phyloP scores from a whole-genome alignment of 1,140 invertebrate species.

The Halyomorpha halys region DNA sequence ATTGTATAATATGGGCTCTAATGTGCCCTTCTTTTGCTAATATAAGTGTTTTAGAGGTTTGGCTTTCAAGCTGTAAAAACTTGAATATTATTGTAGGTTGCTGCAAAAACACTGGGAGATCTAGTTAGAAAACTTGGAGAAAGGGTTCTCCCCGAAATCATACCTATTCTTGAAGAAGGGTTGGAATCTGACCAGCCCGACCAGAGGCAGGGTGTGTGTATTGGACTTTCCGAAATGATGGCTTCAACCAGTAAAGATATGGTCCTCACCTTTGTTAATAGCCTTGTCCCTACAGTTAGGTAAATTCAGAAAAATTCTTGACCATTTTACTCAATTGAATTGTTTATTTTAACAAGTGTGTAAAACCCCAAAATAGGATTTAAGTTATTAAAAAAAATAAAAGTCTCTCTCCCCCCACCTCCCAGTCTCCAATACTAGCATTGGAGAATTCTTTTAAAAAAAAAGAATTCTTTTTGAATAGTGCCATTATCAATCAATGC shows the following conservation, averaged over 20 bases:
- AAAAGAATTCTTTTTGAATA: too few relatives aligned
- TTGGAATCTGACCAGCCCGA: constrained; percentile 82
- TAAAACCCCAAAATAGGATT: too few relatives aligned
- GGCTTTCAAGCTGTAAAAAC: too few relatives aligned
- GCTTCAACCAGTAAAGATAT: constrained; percentile 90
- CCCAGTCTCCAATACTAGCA: too few relatives aligned
- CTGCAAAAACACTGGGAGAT: constrained; percentile 91
- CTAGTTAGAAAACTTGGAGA: constrained; percentile 95
- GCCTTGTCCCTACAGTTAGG: constrained; percentile 89
- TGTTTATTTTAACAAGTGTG: too few relatives aligned
- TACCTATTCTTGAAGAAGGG: constrained; percentile 91
- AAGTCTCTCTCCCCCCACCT: too few relatives aligned
- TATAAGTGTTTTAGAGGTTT: too few relatives aligned
- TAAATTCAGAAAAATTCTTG: constrained; percentile 26
- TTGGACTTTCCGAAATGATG: constrained; percentile 97
- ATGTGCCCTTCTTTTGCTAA: too few relatives aligned
- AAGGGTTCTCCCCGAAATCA: constrained; percentile 92
- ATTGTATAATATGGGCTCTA: too few relatives aligned
- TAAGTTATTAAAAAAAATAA: too few relatives aligned
- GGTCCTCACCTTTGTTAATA: constrained; percentile 87
- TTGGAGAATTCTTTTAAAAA: too few relatives aligned
- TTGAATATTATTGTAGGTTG: constrained; percentile 47
- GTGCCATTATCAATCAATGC: too few relatives aligned
- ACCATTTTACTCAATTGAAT: neutral
- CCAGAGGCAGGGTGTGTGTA: constrained; percentile 95